phyloP scores from a whole-genome alignment of 2,888 invertebrate species.

The Ochropleura leucogaster region DNA sequence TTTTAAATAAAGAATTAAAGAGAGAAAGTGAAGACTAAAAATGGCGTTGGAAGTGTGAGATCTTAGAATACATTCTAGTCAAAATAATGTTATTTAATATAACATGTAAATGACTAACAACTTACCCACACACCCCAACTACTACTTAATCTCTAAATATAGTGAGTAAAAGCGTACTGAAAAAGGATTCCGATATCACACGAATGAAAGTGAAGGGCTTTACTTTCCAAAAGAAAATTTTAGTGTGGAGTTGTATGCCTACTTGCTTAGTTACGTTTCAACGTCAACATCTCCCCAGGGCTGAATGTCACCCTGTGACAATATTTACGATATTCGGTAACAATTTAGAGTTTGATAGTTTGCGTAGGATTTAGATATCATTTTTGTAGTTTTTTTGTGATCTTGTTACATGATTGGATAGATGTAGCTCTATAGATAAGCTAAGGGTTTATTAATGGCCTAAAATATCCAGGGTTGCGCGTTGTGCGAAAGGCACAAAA shows the following conservation, averaged over 20 bases:
- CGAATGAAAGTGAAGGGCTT: conserved; percentile 50
- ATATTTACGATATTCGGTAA: conserved; percentile 39
- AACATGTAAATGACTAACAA: background rate
- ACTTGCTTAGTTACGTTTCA: conserved; percentile 45
- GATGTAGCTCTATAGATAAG: background rate
- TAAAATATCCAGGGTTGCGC: background rate
- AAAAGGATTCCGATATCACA: conserved; percentile 64
- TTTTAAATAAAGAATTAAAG: no score
- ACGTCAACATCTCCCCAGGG: conserved; percentile 30
- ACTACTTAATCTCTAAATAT: conserved; percentile 28
- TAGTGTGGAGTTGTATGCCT: conserved; percentile 52
- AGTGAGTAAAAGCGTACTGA: conserved; percentile 49
- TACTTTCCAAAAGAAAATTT: conserved; percentile 55
- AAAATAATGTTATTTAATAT: background rate
- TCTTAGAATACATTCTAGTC: background rate
- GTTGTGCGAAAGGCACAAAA: no score
- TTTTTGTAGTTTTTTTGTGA: background rate
- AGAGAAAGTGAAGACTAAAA: no score
- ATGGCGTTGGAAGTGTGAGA: no score
- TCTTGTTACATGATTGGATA: background rate
- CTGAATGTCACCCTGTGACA: conserved; percentile 29
- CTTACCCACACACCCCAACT: conserved; percentile 7
- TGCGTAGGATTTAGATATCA: background rate
- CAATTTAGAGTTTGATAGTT: conserved; percentile 13
- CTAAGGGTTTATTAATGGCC: background rate